A percentile compares a stretch with the other conserved stretches of the same genome.
Conservation (phyloP, 2,113 vertebrate species). For the Cyphomyrus discorhynchus region DNA sequence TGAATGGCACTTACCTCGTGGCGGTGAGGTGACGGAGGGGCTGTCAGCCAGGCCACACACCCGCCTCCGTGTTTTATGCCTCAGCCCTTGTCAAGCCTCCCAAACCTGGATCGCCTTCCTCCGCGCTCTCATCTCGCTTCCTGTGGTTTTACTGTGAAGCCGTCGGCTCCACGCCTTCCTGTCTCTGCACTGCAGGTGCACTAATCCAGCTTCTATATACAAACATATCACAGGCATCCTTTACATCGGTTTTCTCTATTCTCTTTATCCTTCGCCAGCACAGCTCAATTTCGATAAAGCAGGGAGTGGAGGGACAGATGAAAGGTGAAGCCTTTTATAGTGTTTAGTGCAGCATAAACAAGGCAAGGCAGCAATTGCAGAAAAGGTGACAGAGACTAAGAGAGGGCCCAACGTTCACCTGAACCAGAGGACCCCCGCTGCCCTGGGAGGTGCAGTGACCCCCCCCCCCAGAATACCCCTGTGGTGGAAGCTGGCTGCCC, state of each 20-base stretch:
- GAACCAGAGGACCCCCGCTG: background rate
- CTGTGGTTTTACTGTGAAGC: background rate
- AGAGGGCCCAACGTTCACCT: background rate
- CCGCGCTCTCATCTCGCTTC: background rate
- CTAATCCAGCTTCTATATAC: background rate
- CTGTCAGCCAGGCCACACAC: constrained; percentile 55
- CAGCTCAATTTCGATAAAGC: background rate
- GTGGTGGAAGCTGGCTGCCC: background rate
- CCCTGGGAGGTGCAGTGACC: background rate
- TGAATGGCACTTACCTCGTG: constrained; percentile 43
- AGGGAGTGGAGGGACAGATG: background rate
- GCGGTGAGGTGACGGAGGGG: constrained; percentile 49
- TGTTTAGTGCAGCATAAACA: background rate
- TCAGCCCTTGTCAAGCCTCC: constrained; percentile 28
- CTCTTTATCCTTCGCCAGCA: background rate
- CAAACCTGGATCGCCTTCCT: constrained; percentile 54
- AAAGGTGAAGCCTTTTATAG: background rate
- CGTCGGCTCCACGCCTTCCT: background rate
- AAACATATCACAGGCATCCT: background rate
- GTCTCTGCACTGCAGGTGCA: background rate
- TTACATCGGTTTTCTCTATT: background rate
- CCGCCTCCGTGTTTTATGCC: constrained; percentile 26
- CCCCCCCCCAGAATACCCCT: background rate
- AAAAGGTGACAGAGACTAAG: background rate
- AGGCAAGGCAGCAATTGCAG: background rate